phyloP scores from a whole-genome alignment of 2,888 invertebrate genomes.

The Orthosia incerta region DNA sequence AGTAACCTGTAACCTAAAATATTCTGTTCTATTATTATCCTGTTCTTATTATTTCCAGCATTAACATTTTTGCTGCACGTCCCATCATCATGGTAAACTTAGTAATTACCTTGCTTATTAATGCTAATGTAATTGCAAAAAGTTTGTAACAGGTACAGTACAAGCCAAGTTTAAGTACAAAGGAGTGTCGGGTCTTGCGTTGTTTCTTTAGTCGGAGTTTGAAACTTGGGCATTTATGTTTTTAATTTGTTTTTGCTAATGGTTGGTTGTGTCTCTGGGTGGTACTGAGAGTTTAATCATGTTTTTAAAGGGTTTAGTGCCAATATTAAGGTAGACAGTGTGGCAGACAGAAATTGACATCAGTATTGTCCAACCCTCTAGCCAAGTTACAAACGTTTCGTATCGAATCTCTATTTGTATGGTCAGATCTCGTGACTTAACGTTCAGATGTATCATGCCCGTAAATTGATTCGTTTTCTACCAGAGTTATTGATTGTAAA shows the following conservation, averaged over 20 bases:
- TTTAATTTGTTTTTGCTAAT: conserved; percentile 41
- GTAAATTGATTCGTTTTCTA: too few species aligned
- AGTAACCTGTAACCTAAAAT: too few species aligned
- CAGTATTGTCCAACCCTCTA: too few species aligned
- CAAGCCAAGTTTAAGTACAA: conserved; percentile 43
- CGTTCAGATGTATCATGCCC: too few species aligned
- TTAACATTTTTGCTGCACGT: conserved; percentile 14
- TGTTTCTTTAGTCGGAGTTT: conserved; percentile 49
- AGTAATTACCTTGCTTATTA: conserved; percentile 46
- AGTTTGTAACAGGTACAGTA: conserved; percentile 50
- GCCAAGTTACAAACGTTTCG: background rate
- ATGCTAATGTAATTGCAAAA: conserved; percentile 57
- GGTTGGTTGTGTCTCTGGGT: background rate
- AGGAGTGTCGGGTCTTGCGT: conserved; percentile 35
- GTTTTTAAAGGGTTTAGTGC: background rate
- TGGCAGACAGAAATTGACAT: background rate
- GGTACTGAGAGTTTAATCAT: background rate
- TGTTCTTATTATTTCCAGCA: background rate
- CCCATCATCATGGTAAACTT: conserved; percentile 31
- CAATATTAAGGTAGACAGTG: background rate
- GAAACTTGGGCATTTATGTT: conserved; percentile 47
- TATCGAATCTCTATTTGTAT: background rate
- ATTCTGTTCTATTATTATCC: too few species aligned
- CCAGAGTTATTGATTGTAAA: too few species aligned
- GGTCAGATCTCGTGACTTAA: too few species aligned